A percentile compares a stretch with the other conserved stretches of the same genome.
Evolutionary conservation across 2,113 vertebrate species (phyloP).

Genomic region (Formicarius rufipectus): DNA sequence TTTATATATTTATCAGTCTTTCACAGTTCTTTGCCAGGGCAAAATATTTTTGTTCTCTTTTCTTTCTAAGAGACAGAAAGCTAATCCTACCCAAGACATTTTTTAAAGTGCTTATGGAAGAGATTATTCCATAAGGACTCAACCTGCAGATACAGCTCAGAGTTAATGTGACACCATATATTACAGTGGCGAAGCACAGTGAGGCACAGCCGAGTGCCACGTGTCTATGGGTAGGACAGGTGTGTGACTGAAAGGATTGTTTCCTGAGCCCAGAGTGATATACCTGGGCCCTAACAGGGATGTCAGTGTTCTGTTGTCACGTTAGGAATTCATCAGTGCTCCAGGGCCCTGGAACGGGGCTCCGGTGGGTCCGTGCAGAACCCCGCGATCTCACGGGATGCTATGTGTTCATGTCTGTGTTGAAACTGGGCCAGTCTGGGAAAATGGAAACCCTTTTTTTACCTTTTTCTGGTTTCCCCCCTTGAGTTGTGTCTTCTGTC

Average conservation of each 20-base stretch:
- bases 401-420: rapidly evolving
- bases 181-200: not conserved
- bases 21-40: not conserved
- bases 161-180: not conserved
- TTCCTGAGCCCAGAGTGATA: not conserved
- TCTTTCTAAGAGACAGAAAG: not conserved
- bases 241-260: rapidly evolving
- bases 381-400: not conserved
- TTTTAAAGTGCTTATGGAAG: not conserved
- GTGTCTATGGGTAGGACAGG: not conserved
- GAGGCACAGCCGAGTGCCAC: not conserved
- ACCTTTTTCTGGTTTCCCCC: too few relatives aligned
- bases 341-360: rapidly evolving
- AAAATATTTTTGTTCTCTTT: not conserved
- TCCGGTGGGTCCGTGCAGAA: rapidly evolving
- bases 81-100: not conserved
- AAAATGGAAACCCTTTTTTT: not conserved
- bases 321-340: not conserved
- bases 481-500: not conserved
- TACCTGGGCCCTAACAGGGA: not conserved
- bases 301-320: not conserved
- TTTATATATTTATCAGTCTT: too few relatives aligned
- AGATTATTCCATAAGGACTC: not conserved
- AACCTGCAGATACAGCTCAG: not conserved
- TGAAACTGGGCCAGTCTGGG: not conserved